These are phyloP conservation scores for Hedychridium roseum DNA, from an alignment of 2,888 invertebrate genomes.

Conservation along the genomic window DNA sequence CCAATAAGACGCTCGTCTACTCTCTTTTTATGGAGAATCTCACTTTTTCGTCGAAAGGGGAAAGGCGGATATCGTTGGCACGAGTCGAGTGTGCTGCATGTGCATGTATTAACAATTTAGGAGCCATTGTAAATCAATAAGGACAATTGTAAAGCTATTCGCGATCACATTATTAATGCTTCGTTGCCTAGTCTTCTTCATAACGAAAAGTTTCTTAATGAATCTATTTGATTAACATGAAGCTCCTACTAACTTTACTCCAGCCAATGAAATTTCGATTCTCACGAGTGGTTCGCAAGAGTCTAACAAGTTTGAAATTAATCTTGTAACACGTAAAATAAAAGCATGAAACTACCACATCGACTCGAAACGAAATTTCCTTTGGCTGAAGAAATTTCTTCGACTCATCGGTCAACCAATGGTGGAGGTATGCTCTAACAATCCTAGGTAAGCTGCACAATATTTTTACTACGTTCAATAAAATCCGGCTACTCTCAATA, in stretches of 20 bases:
- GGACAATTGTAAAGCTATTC: slow-evolving; percentile 7
- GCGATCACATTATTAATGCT: too few relatives aligned
- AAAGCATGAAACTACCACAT: too few relatives aligned
- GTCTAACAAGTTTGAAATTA: too few relatives aligned
- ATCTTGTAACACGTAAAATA: too few relatives aligned
- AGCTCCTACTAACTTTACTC: slow-evolving; percentile 49
- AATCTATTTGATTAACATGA: slow-evolving; percentile 57
- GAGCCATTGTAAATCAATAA: slow-evolving; percentile 58
- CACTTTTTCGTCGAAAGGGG: too few relatives aligned
- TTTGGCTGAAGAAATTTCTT: slow-evolving; percentile 19
- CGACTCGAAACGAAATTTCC: slow-evolving; percentile 34
- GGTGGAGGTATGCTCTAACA: slow-evolving; percentile 58
- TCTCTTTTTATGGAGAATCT: background rate
- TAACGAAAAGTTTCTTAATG: slow-evolving; percentile 11
- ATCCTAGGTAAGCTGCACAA: slow-evolving; percentile 55
- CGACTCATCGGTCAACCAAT: slow-evolving; percentile 50
- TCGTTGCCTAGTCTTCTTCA: background rate
- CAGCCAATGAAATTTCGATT: too few relatives aligned
- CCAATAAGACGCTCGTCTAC: background rate
- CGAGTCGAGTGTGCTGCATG: slow-evolving; percentile 56
- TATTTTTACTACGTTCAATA: slow-evolving; percentile 32
- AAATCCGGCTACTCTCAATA: too few relatives aligned
- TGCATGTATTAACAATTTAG: slow-evolving; percentile 48
- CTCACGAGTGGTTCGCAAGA: too few relatives aligned
- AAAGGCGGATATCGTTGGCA: too few relatives aligned